Evolutionary conservation across 2,888 invertebrate genomes (phyloP), one percentile per base, ranked within the genome.

Genomic region (Vesta saturnalis): DNA sequence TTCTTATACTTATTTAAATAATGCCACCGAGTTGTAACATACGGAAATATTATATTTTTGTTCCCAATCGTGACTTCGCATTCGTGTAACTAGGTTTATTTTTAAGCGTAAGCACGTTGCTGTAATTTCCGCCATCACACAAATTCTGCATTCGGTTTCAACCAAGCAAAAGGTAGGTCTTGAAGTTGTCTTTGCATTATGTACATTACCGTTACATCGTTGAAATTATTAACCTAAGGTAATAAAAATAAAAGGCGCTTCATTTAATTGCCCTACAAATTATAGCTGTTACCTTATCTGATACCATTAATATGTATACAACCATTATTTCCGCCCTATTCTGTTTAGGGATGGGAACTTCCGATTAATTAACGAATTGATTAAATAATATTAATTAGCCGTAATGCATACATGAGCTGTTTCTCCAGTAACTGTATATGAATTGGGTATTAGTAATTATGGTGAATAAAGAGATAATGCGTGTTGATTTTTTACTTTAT

Each of bases 191-290:
- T 21, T 15, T 43, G 23, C n/a, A n/a, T n/a, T n/a, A n/a, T n/a
- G n/a, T n/a, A n/a, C n/a, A n/a, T n/a, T n/a, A n/a, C n/a, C n/a
- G n/a, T n/a, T n/a, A n/a, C n/a, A n/a, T n/a, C n/a, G n/a, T n/a
- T n/a, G n/a, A n/a, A n/a, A n/a, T n/a, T 49, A 49, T 30, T 16
- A 21, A 22, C 4, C 15, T 2, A 4, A 10, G 14, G 43, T 14
- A 14, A 56, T 14, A 14, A 23, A 23, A 23, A n/a, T 4, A 23
- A 14, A 22, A 56, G 30, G n/a, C 1, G 23, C 49, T 60, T 60
- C 15, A 83, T 82, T 82, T 82, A 82, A 83, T 82, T 80, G 80
- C 78, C 72, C 71, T 75, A 76, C 77, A 79, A 80, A 81, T 81
- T 81, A 79, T 75, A 74, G 71, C 73, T 70, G 73, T 72, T 72